These are phyloP conservation scores for Nipponia nippon DNA, from an alignment of 2,113 vertebrate species.

Conservation along the genomic window DNA sequence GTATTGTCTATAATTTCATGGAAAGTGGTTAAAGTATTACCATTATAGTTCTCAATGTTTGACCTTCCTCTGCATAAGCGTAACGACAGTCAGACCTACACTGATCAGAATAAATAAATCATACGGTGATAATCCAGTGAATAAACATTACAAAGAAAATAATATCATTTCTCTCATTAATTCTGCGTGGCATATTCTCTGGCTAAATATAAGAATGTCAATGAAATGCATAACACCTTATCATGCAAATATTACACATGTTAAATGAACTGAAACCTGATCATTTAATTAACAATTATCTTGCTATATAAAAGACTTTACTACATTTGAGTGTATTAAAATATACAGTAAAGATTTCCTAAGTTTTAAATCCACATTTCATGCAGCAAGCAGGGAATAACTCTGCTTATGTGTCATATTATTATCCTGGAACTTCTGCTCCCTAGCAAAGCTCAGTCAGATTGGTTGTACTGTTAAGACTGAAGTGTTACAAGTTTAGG, in stretches of 20 bases:
- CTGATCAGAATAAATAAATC: slow-evolving; percentile 9
- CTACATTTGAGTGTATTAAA: slow-evolving; percentile 43
- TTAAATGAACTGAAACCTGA: slow-evolving; percentile 25
- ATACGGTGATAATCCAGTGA: not conserved
- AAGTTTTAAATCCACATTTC: slow-evolving; percentile 24
- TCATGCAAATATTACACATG: not conserved
- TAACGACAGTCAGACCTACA: not conserved
- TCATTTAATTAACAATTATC: slow-evolving; percentile 49
- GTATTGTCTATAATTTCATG: not conserved
- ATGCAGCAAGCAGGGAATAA: not conserved
- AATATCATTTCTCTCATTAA: not conserved
- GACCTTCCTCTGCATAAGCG: not conserved
- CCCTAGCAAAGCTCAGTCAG: not conserved
- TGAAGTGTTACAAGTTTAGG: not conserved
- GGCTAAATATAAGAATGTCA: not conserved
- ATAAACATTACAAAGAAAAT: slow-evolving; percentile 19
- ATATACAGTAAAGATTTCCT: not conserved
- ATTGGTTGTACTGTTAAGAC: not conserved
- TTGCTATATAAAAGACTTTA: not conserved
- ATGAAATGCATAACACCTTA: not conserved
- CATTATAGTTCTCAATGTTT: not conserved
- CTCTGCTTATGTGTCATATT: not conserved
- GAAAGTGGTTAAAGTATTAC: not conserved
- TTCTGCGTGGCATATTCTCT: not conserved
- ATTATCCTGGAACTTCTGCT: not conserved